phyloP scores from a whole-genome alignment of 2,797 vertebrate genomes.

The Psittacula derbiana region DNA sequence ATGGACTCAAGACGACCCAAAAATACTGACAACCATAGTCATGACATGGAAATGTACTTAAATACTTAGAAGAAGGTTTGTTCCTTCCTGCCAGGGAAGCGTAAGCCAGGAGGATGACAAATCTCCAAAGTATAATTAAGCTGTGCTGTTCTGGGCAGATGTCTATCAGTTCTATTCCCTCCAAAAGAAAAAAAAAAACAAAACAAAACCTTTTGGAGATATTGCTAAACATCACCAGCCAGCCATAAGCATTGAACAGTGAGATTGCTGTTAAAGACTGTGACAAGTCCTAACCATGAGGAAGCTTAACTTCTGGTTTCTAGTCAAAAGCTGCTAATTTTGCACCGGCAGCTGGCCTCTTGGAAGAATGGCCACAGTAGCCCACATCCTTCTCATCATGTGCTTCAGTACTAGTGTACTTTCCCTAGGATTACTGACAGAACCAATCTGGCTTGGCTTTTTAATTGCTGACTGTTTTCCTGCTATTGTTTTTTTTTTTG shows the following conservation, averaged over 20 bases:
- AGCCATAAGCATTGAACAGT: background rate
- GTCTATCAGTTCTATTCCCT: background rate
- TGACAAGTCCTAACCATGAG: background rate
- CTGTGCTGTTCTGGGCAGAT: background rate
- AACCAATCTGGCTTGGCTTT: background rate
- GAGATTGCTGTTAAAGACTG: background rate
- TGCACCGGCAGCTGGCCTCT: background rate
- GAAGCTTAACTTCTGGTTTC: background rate
- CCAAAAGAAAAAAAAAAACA: background rate
- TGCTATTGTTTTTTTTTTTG: background rate
- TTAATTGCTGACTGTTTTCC: background rate
- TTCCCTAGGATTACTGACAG: background rate
- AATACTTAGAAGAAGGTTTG: background rate
- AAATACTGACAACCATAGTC: background rate
- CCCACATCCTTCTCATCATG: background rate
- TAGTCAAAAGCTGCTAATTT: background rate
- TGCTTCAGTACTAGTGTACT: background rate
- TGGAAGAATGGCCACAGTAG: background rate
- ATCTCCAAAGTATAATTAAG: background rate
- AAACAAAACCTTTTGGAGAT: background rate
- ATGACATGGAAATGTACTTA: background rate
- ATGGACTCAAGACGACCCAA: background rate
- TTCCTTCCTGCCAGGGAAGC: background rate
- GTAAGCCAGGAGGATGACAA: background rate
- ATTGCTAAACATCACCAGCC: background rate